These are phyloP conservation scores for Onychorhynchus coronatus DNA, from an alignment of 2,113 vertebrate species.

Conservation along the genomic window DNA sequence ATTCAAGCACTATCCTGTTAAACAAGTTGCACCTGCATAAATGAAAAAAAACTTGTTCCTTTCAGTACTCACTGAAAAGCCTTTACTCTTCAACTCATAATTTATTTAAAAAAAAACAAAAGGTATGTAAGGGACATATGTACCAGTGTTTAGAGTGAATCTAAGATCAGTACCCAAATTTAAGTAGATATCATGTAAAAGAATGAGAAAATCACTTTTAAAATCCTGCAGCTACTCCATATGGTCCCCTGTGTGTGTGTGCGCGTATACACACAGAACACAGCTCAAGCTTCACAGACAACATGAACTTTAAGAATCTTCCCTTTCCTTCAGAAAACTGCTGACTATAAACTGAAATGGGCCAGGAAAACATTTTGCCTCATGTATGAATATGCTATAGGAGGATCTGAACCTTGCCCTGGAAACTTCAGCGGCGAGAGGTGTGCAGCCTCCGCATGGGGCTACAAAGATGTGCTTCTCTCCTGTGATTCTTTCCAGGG, in stretches of 20 bases:
- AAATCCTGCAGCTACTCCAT: neutral
- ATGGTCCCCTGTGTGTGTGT: neutral
- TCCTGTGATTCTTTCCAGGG: neutral
- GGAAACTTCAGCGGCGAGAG: neutral
- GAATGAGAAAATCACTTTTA: constrained; percentile 12
- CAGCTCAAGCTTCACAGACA: neutral
- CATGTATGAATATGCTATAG: fast-evolving
- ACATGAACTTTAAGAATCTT: neutral
- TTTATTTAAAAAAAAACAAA: neutral
- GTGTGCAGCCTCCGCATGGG: neutral
- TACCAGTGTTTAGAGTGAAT: neutral
- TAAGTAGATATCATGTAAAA: neutral
- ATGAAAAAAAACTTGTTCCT: neutral
- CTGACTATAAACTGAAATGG: neutral
- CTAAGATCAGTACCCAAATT: neutral
- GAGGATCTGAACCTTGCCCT: neutral
- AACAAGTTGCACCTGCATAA: neutral
- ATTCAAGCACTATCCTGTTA: neutral
- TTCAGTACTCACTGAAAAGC: neutral
- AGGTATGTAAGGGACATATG: neutral
- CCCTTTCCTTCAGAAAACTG: neutral
- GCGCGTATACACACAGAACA: fast-evolving
- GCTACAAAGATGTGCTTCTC: neutral
- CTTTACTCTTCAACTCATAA: neutral
- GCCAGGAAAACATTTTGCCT: neutral